Evolutionary conservation across 1,140 invertebrate species (phyloP), one percentile per base, ranked within the genome.

Genomic region (Macrocentrus cingulum): DNA sequence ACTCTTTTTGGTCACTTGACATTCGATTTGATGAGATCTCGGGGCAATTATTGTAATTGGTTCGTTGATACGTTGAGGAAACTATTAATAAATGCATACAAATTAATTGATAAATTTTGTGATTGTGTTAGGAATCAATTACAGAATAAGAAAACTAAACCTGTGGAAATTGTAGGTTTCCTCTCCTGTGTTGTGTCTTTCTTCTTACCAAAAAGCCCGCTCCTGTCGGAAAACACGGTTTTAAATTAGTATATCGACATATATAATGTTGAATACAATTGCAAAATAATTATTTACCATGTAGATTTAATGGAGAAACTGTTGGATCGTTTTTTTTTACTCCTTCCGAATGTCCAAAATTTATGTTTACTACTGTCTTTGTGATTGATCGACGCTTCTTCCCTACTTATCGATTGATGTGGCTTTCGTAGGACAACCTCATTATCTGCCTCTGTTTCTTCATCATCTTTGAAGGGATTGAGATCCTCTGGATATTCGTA

Each of bases 401-500:
- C 25, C 18, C 2, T 36, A 36, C 8, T 77, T 11, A 51, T 53
- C n/a, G 60, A 52, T 25, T 66, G 58, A 49, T 68, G 75, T 11
- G 54, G 54, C n/a, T 68, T 68, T 19, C 49, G 29, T 11, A 51
- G 18, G n/a, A 19, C 18, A 2, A 32, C 25, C 29, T 59, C 18
- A 42, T 50, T 19, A 32, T 51, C 29, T 37, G 7, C 25, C n/a
- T n/a, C 23, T 57, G 41, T 19, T 32, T 22, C 82, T 59, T 85
- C 82, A 41, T 86, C 86, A 58, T 88, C 87, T 58, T 82, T 81
- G 72, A 89, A 89, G 2, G 87, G 87, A 76, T 89, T 88, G 34
- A 89, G 75, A 68, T 88, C 86, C 67, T 88, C 87, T 15, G 87
- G 87, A 72, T 89, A 89, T 70, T 88, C 83, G 71, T 87, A 81